These are phyloP conservation scores for Labeo rohita DNA, from an alignment of 2,113 vertebrate genomes.

Conservation along the genomic window DNA sequence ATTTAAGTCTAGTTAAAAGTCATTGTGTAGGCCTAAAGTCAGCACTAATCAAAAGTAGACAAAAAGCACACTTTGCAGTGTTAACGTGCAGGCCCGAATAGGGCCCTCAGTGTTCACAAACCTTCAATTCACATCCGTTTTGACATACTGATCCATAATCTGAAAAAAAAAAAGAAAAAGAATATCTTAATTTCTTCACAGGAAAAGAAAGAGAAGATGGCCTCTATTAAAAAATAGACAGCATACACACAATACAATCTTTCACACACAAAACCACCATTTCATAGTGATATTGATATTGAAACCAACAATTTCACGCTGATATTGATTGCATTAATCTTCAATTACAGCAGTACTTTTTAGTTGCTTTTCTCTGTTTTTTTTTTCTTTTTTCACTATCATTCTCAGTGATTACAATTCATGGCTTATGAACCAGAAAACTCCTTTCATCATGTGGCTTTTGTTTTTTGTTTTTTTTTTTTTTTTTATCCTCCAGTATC, in stretches of 20 bases:
- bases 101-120: slow-evolving; percentile 58
- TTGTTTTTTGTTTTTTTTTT: too few species aligned
- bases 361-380: background rate
- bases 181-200: slow-evolving; percentile 48
- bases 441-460: background rate
- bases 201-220: slow-evolving; percentile 1
- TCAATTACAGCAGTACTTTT: slow-evolving; percentile 3
- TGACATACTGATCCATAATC: slow-evolving; percentile 57
- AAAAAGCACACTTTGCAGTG: slow-evolving; percentile 37
- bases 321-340: slow-evolving; percentile 28
- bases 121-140: slow-evolving; percentile 63
- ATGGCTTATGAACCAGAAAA: background rate
- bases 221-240: background rate
- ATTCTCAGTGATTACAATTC: background rate
- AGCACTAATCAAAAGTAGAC: slow-evolving; percentile 20
- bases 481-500: background rate
- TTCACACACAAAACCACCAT: background rate
- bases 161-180: slow-evolving; percentile 58
- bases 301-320: slow-evolving; percentile 22
- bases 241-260: background rate
- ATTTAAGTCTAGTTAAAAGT: slow-evolving; percentile 51
- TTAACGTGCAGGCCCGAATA: slow-evolving; percentile 51
- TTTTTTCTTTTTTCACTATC: background rate
- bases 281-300: slow-evolving; percentile 32
- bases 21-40: slow-evolving; percentile 46